A percentile compares a stretch with the other conserved stretches of the same genome.
Conservation (phyloP, 2,888 invertebrate species). For the Aphrophora alni region DNA sequence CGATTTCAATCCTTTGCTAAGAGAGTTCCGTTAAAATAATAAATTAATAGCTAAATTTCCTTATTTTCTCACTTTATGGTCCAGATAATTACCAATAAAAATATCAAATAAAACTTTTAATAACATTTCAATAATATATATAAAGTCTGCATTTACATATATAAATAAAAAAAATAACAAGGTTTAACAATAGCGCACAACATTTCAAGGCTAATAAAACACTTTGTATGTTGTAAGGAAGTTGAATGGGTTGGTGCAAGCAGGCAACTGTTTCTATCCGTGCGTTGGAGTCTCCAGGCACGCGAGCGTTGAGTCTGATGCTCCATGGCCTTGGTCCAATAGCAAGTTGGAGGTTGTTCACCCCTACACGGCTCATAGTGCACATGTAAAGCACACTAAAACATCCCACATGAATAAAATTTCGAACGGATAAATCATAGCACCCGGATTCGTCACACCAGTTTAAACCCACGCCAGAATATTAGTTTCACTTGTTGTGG, state of each 20-base stretch:
- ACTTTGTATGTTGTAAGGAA: background rate
- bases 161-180: too few relatives aligned
- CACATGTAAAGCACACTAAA: background rate
- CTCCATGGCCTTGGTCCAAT: background rate
- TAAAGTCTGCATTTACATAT: too few relatives aligned
- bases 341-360: background rate
- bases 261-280: background rate
- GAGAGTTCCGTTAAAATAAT: too few relatives aligned
- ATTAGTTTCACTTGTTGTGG: background rate
- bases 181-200: too few relatives aligned
- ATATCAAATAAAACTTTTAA: too few relatives aligned
- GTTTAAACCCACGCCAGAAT: background rate
- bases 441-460: background rate
- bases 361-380: background rate
- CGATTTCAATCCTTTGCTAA: too few relatives aligned
- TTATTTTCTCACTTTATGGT: too few relatives aligned
- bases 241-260: background rate
- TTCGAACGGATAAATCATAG: background rate
- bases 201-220: too few relatives aligned
- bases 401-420: background rate
- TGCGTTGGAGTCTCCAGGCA: background rate
- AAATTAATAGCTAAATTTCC: too few relatives aligned
- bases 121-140: too few relatives aligned
- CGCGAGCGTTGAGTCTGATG: background rate
- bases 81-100: too few relatives aligned